Base-by-base conservation (phyloP, 2,888 invertebrate species). In the Adelognathus sp. region DNA sequence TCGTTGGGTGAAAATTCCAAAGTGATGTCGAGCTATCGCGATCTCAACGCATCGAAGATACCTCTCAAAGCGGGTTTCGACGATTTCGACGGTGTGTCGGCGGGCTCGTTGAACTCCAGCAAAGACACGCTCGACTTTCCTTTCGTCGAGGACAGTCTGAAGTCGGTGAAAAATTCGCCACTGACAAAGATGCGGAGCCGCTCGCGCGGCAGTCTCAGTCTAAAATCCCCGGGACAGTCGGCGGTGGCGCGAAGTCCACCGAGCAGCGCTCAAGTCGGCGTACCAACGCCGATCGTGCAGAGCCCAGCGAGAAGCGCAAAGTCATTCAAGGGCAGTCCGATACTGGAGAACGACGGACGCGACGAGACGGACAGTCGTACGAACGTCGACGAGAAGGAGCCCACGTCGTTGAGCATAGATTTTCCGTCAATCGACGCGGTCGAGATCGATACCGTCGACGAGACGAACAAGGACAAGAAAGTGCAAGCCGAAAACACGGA, bases 41-140 rank as follows among this genome's bases (percentile, higher is more conserved):
- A 89, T 56, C 82, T 89, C 14, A 88, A 90, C 76, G 88, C 88
- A 11, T 89, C 90, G 2, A 90, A 88, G 50, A 84, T 87, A 14
- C 90, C 91, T 1, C 72, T 89, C 18, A 90, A 89, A 67, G 90
- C 91, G 4, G 90, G 88, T 9, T 91, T 91, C 79, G 91, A 91
- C 46, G 91, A 91, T 66, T 91, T 91, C 70, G 91, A 90, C 69
- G 90, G 89, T 14, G 87, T 88, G 0, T 90, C 91, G 1, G 87
- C 85, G 9, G 87, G 86, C 11, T 91, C 91, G 11, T 72, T 88
- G 1, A 84, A 84, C 27, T 91, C 91, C 6, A 90, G 89, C 75
- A 90, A 88, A 44, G 90, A 89, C 77, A 88, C 89, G 0, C 81
- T 90, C 5, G 88, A 91, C 66, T 78, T 90, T 56, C 90, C 91